Evolutionary conservation across 2,888 invertebrate genomes (phyloP), one percentile per base, ranked within the genome.

Genomic region (Lepidocyrtinus sp.): DNA sequence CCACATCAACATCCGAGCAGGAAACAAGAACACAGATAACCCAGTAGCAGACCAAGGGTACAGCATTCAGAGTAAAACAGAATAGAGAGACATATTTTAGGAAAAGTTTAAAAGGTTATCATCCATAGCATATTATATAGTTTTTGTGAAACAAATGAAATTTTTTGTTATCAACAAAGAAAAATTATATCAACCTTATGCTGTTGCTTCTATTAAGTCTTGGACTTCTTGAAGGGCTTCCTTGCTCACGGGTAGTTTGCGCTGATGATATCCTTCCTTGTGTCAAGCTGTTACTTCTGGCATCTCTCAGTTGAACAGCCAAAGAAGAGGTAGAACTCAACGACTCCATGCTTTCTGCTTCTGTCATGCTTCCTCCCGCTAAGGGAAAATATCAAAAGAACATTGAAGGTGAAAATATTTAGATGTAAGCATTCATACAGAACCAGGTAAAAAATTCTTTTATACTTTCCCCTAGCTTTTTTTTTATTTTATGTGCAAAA

Each of bases 201-300:
- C 96, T 96, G 90, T 96, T 96, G 91, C 96, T 96, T 88, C 96
- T 91, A 90, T 95, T 95, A 87, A 96, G 91, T 88, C 95, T 91
- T 7, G 88, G 88, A 68, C 88, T 88, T 25, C 88, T 87, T 25
- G 88, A 88, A n/a, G 82, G 84, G 71, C 36, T 88, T 86, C 61
- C 87, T 87, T 21, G 87, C 87, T 72, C 87, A 84, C 91, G 61
- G 12, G 36, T 36, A 73, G 88, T 91, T 92, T 88, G 64, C 93
- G 90, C 87, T 93, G 90, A 1, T 91, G 68, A 61, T 22, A 82
- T 77, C 67, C 83, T 68, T 1, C 81, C 90, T 88, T 94, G 94
- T 83, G 94, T 94, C 87, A 95, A 91, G 88, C 93, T 93, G 71
- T 89, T 88, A 87, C 92, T 92, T 85, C 95, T 92, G 9, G 90